Percentiles rank a stretch among this genome's conserved stretches.
Conservation (phyloP, 2,888 invertebrate species). For the Perdita meconis region DNA sequence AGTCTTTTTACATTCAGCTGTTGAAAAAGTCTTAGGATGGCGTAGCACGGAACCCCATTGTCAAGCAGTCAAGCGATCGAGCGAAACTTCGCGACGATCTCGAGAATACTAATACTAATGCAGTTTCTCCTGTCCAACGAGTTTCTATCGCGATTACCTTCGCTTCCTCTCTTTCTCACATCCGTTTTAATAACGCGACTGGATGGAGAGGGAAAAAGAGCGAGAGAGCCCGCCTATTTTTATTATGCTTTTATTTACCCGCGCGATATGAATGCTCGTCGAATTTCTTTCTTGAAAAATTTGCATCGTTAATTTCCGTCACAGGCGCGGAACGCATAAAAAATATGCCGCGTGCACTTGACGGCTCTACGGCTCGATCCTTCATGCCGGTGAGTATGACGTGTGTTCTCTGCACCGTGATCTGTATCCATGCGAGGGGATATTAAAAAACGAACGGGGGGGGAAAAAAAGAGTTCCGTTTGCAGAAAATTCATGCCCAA, state of each 20-base stretch:
- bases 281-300: constrained; percentile 18
- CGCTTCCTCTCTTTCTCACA: not conserved
- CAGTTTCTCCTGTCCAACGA: constrained; percentile 1
- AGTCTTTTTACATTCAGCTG: not conserved
- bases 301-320: constrained; percentile 50
- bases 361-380: constrained; percentile 21
- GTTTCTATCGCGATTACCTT: not conserved
- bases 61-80: not conserved
- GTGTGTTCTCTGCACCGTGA: not conserved
- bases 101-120: not conserved
- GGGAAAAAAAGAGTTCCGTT: not conserved
- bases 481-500: not conserved
- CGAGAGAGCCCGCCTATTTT: constrained; percentile 15
- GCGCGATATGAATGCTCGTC: not conserved
- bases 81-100: not conserved
- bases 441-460: constrained; percentile 20
- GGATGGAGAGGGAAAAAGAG: no score
- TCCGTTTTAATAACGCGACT: constrained; percentile 9
- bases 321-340: constrained; percentile 10
- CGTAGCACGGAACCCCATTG: not conserved
- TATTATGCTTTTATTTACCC: constrained; percentile 1
- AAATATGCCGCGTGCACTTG: constrained; percentile 41
- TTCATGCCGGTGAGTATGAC: constrained; percentile 23
- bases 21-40: not conserved
- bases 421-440: constrained; percentile 9